These are phyloP conservation scores for Mactra quadrangularis DNA, from an alignment of 1,140 invertebrate species.

Conservation along the genomic window DNA sequence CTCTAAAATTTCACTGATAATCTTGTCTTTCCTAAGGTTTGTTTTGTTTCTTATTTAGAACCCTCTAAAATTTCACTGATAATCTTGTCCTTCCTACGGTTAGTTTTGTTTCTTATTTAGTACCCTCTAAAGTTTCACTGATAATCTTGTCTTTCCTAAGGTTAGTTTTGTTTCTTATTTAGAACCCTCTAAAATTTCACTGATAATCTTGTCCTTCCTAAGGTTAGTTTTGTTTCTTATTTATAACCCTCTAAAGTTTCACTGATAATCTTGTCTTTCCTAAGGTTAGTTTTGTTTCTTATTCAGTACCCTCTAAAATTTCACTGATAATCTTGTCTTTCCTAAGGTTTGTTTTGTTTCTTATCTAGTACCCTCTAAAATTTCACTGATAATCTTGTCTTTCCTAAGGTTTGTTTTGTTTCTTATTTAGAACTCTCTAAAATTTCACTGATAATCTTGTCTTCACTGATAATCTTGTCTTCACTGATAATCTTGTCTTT, in stretches of 20 bases:
- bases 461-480: too few relatives aligned
- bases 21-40: constrained; percentile 93
- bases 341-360: not conserved
- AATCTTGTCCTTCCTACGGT: constrained; percentile 95
- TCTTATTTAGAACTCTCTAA: too few relatives aligned
- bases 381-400: not conserved
- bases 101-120: too few relatives aligned
- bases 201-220: not conserved
- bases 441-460: not conserved
- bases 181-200: not conserved
- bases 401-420: too few relatives aligned
- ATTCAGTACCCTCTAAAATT: not conserved
- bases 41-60: too few relatives aligned
- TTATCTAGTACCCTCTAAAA: not conserved
- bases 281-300: not conserved
- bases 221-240: not conserved
- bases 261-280: not conserved
- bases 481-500: not conserved
- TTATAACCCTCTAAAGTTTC: not conserved
- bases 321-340: not conserved
- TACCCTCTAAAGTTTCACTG: not conserved
- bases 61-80: constrained; percentile 89
- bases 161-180: not conserved
- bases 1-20: constrained; percentile 91
- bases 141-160: not conserved